phyloP scores from a whole-genome alignment of 2,797 vertebrate genomes.

The Brachymystax lenok region DNA sequence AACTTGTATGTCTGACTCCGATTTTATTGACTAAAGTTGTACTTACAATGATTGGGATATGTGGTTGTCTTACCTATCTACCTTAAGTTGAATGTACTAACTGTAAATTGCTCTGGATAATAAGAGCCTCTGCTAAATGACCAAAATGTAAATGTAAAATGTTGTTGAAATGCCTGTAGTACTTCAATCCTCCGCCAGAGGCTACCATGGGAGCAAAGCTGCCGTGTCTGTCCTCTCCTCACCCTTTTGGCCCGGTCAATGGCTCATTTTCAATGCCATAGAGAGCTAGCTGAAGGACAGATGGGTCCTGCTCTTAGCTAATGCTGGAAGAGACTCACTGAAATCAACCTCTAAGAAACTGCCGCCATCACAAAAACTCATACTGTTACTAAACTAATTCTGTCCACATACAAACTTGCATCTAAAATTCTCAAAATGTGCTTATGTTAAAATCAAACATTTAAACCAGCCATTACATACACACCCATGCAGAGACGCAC shows the following conservation, averaged over 20 bases:
- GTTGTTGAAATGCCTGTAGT: too few species aligned
- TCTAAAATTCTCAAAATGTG: neutral
- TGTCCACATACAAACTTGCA: neutral
- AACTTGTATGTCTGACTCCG: too few species aligned
- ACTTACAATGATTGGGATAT: too few species aligned
- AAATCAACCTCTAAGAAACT: neutral
- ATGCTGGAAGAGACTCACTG: neutral
- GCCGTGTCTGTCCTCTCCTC: neutral
- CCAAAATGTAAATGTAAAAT: too few species aligned
- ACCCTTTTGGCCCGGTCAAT: neutral
- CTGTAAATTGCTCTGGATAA: too few species aligned
- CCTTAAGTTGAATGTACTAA: too few species aligned
- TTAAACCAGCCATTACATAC: neutral
- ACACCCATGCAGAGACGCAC: neutral
- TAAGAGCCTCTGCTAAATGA: too few species aligned
- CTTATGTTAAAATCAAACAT: too few species aligned
- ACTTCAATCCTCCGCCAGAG: too few species aligned
- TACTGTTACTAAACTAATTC: neutral
- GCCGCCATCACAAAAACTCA: neutral
- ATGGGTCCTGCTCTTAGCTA: neutral
- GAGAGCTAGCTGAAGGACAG: neutral
- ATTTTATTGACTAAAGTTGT: too few species aligned
- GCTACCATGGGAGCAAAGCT: too few species aligned
- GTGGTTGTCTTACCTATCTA: too few species aligned
- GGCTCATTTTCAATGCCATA: neutral